Percentiles rank a stretch among this genome's conserved stretches.
These are phyloP conservation scores for Acheta domesticus DNA, from an alignment of 2,888 invertebrate species.

Conservation along the genomic window DNA sequence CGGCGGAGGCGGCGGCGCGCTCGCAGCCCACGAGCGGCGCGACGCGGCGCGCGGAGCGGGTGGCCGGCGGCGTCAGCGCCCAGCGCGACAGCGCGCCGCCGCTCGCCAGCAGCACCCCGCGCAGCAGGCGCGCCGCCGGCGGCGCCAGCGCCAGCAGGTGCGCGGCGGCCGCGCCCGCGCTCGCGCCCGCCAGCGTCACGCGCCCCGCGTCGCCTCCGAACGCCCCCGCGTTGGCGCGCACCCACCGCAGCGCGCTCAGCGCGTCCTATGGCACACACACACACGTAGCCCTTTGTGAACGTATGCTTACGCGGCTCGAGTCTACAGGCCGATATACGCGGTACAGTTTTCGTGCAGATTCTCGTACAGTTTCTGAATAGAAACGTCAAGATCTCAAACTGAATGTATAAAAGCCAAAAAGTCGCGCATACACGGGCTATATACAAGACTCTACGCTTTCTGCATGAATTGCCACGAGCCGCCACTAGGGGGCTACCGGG, in stretches of 20 bases:
- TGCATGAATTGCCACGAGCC: too few relatives aligned
- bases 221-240: not conserved
- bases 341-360: too few relatives aligned
- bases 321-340: too few relatives aligned
- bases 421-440: too few relatives aligned
- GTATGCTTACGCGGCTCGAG: too few relatives aligned
- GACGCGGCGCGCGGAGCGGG: not conserved
- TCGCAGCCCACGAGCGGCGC: not conserved
- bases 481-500: too few relatives aligned
- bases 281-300: too few relatives aligned
- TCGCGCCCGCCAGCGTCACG: not conserved
- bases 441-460: too few relatives aligned
- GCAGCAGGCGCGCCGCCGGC: not conserved
- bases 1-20: not conserved
- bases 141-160: not conserved
- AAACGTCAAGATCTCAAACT: too few relatives aligned
- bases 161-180: not conserved
- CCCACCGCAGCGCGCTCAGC: not conserved
- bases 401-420: too few relatives aligned
- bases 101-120: not conserved
- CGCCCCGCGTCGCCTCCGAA: not conserved
- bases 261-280: not conserved
- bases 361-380: too few relatives aligned
- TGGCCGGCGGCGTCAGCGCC: not conserved
- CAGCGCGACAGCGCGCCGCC: not conserved